Conservation (phyloP, 2,113 vertebrate genomes). For the Leptosomus discolor region DNA sequence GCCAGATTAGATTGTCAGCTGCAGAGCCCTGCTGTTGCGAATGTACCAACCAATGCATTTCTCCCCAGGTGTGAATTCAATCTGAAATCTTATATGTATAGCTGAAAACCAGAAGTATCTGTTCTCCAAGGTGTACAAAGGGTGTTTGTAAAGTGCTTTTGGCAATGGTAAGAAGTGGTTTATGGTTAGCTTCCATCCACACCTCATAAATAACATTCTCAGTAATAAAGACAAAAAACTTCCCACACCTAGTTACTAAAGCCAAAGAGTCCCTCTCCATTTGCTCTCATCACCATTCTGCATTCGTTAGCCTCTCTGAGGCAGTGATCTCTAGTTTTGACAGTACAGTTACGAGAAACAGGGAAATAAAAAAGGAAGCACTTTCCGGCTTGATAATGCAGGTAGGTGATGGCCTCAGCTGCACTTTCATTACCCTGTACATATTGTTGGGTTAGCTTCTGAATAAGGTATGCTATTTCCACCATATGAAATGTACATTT, state of each 20-base stretch:
- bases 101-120: not conserved
- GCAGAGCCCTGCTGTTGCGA: not conserved
- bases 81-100: not conserved
- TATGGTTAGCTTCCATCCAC: not conserved
- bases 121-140: not conserved
- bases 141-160: not conserved
- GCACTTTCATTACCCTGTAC: not conserved
- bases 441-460: not conserved
- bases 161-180: not conserved
- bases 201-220: conserved; percentile 4
- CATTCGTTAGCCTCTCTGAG: not conserved
- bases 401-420: not conserved
- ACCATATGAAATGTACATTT: not conserved
- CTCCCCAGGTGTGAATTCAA: not conserved
- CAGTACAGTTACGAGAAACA: not conserved
- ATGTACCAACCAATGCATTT: not conserved
- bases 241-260: not conserved
- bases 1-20: not conserved
- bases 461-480: not conserved
- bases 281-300: not conserved
- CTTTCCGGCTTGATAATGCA: not conserved
- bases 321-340: not conserved
- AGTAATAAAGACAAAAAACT: conserved; percentile 2
- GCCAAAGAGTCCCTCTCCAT: not conserved
- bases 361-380: not conserved